Evolutionary conservation across 2,888 invertebrate genomes (phyloP), one percentile per base, ranked within the genome.

Genomic region (Micoletzkya japonica): DNA sequence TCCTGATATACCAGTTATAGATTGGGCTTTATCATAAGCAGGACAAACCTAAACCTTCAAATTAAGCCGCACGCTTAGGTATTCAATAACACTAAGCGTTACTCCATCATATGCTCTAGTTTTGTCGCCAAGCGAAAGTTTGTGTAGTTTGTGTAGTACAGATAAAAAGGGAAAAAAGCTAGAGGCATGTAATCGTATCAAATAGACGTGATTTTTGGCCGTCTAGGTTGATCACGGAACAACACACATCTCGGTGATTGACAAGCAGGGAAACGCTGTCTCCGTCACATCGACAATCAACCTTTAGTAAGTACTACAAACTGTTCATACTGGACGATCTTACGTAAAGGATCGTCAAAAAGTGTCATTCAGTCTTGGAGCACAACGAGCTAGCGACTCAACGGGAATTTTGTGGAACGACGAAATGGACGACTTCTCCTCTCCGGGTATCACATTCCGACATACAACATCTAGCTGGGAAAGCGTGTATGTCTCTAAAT

Each of bases 401-500:
- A 92, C 94, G 0, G 96, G 95, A 0, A 92, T 97, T n/a, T 88
- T 96, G 24, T 91, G 93, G 86, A 94, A 94, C 86, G 91, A 93
- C 81, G 91, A 92, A 84, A 94, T 94, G 93, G 93, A 94, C 82
- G 94, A 94, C 86, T 97, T 96, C 86, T 91, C 92, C 0, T 89
- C 91, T 2, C 91, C 92, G 0, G 78, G 78, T 59, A 26, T 0
- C n/a, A 82, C 28, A 89, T 89, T 69, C 91, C 93, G 0, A 95
- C 95, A 0, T 91, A 95, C n/a, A n/a, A 24, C 88, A 95, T 26
- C 91, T 56, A 24, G 56, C 14, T 28, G 1, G 20, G 20, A 56
- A 24, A 1, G n/a, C n/a, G n/a, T n/a, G n/a, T n/a, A n/a, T 26
- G 7, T 28, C n/a, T 57, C 20, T 36, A 4, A 36, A 24, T 6